Evolutionary conservation across 2,797 vertebrate genomes (phyloP).

Genomic region (Lagothrix lagotricha): DNA sequence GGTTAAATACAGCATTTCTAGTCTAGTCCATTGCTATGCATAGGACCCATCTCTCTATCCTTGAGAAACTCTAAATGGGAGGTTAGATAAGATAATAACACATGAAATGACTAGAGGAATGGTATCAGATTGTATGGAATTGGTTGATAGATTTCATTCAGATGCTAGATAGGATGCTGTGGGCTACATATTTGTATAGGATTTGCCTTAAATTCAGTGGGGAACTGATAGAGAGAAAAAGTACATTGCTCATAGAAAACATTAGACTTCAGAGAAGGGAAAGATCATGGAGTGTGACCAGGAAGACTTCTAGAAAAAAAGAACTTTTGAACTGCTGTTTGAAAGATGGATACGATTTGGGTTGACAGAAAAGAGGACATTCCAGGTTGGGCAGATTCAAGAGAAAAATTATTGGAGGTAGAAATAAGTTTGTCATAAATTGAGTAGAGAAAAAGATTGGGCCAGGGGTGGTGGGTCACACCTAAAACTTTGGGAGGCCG

Average conservation of each 20-base stretch:
- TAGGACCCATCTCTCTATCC: not conserved
- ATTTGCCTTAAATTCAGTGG: not conserved
- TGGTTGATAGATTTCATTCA: conserved; percentile 26
- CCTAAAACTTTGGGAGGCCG: not conserved
- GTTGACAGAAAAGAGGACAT: conserved; percentile 24
- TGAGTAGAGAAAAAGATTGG: not conserved
- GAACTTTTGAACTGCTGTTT: conserved; percentile 23
- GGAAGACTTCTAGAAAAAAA: not conserved
- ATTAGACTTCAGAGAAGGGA: conserved; percentile 38
- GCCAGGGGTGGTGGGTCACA: not conserved
- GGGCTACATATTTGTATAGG: not conserved
- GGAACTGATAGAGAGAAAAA: not conserved
- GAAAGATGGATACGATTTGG: conserved; percentile 39
- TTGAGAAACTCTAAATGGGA: conserved; percentile 22
- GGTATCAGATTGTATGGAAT: not conserved
- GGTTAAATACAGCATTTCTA: conserved; percentile 26
- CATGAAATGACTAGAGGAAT: not conserved
- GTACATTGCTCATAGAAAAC: not conserved
- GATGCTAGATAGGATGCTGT: not conserved
- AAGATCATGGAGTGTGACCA: not conserved
- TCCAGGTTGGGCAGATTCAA: not conserved
- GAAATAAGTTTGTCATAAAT: not conserved
- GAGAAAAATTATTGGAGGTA: not conserved
- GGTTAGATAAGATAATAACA: conserved; percentile 6
- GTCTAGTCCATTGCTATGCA: not conserved